Percentiles rank a stretch among this genome's conserved stretches.
These are phyloP conservation scores for Hestina assimilis DNA, from an alignment of 1,140 invertebrate species.

Conservation along the genomic window DNA sequence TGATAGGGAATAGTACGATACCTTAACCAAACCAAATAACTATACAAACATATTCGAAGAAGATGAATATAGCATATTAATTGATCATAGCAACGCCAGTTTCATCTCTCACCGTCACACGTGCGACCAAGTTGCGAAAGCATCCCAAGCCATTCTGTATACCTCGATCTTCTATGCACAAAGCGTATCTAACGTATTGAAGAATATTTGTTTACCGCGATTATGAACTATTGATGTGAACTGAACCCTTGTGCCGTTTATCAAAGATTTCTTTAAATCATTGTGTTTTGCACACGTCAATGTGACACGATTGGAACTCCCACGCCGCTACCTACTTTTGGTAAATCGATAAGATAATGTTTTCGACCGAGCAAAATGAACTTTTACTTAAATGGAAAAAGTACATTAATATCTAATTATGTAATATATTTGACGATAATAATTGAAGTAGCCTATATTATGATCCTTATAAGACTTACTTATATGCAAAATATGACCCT, in stretches of 20 bases:
- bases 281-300: conserved; percentile 1
- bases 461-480: too few species aligned
- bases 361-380: too few species aligned
- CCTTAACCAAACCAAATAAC: too few species aligned
- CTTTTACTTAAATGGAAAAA: too few species aligned
- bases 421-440: too few species aligned
- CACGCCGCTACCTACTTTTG: conserved; percentile 5
- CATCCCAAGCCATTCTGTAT: background rate
- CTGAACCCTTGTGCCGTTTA: conserved; percentile 36
- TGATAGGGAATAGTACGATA: too few species aligned
- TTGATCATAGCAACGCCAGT: background rate
- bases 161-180: conserved; percentile 27
- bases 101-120: background rate
- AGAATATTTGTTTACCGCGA: conserved; percentile 53
- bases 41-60: background rate
- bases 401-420: too few species aligned
- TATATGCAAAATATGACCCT: too few species aligned
- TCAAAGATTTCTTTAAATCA: conserved; percentile 16
- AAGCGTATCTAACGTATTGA: conserved; percentile 53
- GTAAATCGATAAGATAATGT: background rate
- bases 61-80: background rate
- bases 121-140: background rate
- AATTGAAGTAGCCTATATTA: too few species aligned
- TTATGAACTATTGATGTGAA: conserved; percentile 35
- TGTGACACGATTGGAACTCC: conserved; percentile 14